Conservation (phyloP, 2,888 invertebrate species). For the Elysia crispata region DNA sequence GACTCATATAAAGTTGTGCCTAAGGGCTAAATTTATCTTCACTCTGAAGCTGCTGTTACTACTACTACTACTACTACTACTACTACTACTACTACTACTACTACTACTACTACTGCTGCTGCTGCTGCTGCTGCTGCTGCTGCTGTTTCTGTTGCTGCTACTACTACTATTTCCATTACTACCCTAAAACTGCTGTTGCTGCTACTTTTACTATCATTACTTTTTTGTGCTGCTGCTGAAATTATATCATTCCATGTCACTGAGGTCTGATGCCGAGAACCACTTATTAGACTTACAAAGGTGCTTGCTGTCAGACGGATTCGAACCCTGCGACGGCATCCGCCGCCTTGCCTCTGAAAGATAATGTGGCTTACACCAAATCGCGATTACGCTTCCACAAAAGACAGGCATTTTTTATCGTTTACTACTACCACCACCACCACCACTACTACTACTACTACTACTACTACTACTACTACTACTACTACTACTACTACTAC, state of each 20-base stretch:
- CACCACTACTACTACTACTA: not conserved
- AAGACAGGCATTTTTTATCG: not conserved
- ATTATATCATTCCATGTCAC: not conserved
- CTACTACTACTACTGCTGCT: constrained; percentile 24
- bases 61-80: constrained; percentile 17
- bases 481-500: constrained; percentile 10
- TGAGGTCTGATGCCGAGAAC: not conserved
- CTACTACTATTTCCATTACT: no score
- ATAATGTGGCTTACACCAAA: no score
- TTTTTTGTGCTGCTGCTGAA: not conserved
- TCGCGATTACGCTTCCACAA: no score
- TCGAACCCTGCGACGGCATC: no score
- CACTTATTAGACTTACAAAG: not conserved
- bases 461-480: not conserved
- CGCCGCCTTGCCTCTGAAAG: no score
- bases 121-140: constrained; percentile 9
- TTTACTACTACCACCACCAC: not conserved
- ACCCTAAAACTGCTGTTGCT: no score
- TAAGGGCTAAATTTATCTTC: not conserved
- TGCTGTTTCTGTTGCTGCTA: no score
- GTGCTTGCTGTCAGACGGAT: no score
- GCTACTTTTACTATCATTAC: no score
- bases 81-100: constrained; percentile 25
- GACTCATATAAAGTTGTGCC: not conserved
- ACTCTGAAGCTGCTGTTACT: not conserved